Conservation (phyloP, 2,888 invertebrate species). For the Pollenia labialis region DNA sequence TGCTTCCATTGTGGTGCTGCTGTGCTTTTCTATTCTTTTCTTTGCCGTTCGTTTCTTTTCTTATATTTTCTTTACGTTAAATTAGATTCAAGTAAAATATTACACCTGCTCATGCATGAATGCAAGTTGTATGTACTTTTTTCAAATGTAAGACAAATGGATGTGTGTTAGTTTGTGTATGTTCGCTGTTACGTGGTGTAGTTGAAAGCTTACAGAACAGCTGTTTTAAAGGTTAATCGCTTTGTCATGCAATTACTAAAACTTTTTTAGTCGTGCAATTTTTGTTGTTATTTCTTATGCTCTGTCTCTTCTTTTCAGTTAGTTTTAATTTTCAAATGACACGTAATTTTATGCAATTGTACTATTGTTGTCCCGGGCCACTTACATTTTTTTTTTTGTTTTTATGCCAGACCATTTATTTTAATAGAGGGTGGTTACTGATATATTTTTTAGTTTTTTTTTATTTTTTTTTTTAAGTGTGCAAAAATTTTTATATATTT, state of each 20-base stretch:
- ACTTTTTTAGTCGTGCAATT: conserved; percentile 7
- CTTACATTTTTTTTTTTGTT: conserved; percentile 56
- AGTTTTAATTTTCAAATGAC: conserved; percentile 42
- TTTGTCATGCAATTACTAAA: conserved; percentile 55
- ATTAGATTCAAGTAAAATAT: conserved; percentile 15
- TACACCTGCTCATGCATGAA: conserved; percentile 41
- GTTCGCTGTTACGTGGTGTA: conserved; percentile 14
- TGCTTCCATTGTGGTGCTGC: conserved; percentile 80
- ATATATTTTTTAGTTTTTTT: conserved; percentile 6
- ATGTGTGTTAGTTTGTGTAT: not conserved
- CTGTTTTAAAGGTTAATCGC: conserved; percentile 71
- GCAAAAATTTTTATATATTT: not conserved
- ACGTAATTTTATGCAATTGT: conserved; percentile 59
- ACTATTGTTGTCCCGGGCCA: conserved; percentile 53
- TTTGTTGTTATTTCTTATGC: conserved; percentile 42
- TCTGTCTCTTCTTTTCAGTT: not conserved
- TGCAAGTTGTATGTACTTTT: conserved; percentile 4
- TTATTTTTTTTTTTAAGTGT: not conserved
- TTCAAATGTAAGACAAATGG: not conserved
- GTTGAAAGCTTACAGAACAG: conserved; percentile 57
- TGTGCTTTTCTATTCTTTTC: conserved; percentile 13
- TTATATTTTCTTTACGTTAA: conserved; percentile 7
- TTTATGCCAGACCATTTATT: conserved; percentile 33
- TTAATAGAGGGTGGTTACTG: not conserved
- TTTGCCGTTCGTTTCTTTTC: not conserved